Evolutionary conservation across 2,797 vertebrate species (phyloP).

Genomic region (Esox masquinongy): DNA sequence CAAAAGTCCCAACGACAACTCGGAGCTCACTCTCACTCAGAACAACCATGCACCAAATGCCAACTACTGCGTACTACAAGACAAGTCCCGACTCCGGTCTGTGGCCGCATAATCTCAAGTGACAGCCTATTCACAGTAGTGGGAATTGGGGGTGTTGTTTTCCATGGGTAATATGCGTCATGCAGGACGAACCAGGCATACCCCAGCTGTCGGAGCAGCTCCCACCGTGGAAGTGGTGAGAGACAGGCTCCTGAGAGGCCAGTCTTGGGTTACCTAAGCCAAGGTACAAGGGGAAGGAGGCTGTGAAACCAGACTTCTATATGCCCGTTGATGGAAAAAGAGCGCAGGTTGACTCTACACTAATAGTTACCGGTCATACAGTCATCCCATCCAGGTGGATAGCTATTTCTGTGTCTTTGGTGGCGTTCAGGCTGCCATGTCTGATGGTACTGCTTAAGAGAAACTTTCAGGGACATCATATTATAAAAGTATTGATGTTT

Average conservation of each 20-base stretch:
- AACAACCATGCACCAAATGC: conserved; percentile 61
- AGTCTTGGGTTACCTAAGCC: conserved; percentile 80
- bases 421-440: conserved; percentile 63
- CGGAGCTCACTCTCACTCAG: conserved; percentile 32
- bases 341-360: conserved; percentile 47
- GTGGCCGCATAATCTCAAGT: background rate
- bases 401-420: conserved; percentile 57
- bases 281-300: conserved; percentile 70
- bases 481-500: conserved; percentile 30
- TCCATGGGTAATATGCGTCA: conserved; percentile 51
- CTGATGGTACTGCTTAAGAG: conserved; percentile 58
- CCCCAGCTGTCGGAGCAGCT: conserved; percentile 76
- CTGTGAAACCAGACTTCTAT: conserved; percentile 59
- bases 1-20: conserved; percentile 38
- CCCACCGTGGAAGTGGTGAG: conserved; percentile 76
- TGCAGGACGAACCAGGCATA: conserved; percentile 73
- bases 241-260: conserved; percentile 73
- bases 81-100: conserved; percentile 51
- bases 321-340: conserved; percentile 46
- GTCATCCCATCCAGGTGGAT: conserved; percentile 66
- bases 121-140: background rate
- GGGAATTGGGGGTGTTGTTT: background rate
- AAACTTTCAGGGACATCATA: conserved; percentile 50
- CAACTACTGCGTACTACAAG: conserved; percentile 38
- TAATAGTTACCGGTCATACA: conserved; percentile 67